phyloP scores from a whole-genome alignment of 2,113 vertebrate genomes.

The Mormyrus iriodes region DNA sequence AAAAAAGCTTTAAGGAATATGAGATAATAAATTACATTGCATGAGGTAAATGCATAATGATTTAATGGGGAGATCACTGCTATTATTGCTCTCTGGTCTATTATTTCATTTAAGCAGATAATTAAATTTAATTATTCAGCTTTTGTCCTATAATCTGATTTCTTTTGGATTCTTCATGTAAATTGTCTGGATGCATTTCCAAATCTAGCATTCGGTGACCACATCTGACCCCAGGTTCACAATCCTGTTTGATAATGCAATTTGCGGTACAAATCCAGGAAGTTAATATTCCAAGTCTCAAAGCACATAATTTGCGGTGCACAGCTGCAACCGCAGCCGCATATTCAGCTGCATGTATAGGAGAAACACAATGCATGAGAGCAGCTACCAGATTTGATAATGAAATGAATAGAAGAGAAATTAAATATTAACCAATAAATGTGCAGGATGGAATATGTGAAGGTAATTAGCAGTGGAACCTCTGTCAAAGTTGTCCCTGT shows the following conservation, averaged over 20 bases:
- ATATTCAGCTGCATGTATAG: not conserved
- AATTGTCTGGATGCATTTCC: conserved; percentile 44
- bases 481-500: not conserved
- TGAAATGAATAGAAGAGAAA: not conserved
- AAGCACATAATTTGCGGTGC: not conserved
- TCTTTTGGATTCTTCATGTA: conserved; percentile 53
- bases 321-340: not conserved
- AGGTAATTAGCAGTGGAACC: not conserved
- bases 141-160: conserved; percentile 53
- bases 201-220: conserved; percentile 7
- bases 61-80: conserved; percentile 46
- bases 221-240: not conserved
- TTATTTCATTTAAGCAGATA: conserved; percentile 54
- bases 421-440: conserved; percentile 10
- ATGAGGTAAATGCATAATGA: conserved; percentile 43
- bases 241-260: not conserved
- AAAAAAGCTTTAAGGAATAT: conserved; percentile 41
- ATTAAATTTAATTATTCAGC: conserved; percentile 64
- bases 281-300: not conserved
- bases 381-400: not conserved
- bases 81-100: conserved; percentile 52
- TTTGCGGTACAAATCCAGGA: not conserved
- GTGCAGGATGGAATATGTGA: not conserved
- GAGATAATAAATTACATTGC: conserved; percentile 42
- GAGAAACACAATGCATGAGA: not conserved